Evolutionary conservation across 2,797 vertebrate genomes (phyloP), one percentile per base, ranked within the genome.

Genomic region (Bucorvus abyssinicus): DNA sequence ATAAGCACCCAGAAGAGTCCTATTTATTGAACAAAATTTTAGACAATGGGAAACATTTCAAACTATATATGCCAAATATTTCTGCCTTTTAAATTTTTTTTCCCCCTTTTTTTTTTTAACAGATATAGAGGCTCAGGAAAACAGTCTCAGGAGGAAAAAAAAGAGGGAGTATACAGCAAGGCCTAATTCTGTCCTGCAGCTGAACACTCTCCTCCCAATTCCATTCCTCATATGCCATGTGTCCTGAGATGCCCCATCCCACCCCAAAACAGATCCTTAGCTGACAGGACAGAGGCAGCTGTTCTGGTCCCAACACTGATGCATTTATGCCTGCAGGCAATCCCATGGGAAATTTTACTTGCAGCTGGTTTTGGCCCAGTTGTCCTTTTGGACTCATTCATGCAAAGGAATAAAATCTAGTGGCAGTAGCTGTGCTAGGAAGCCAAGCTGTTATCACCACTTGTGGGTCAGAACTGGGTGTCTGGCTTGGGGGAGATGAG

Each of bases 251-350:
- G 44, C 59, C 55, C 55, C 77, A 86, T 73, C 40, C 77, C 70
- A 63, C 44, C 34, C 84, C 77, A 50, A 40, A 94, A 7, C 45
- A 81, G n/a, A 78, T 65, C 50, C 50, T 88, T 42, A 86, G 56
- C 69, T 56, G 78, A 64, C 34, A 86, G 77, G 49, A 93, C 67
- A 92, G 74, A 71, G 53, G 61, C 89, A 95, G 84, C 89, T 95
- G 89, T 67, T 89, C 47, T 88, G 40, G 12, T 84, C 21, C 77
- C 69, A 60, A 1, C 44, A 49, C 27, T 34, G 67, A 47, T 78
- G 65, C 50, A 47, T 74, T 89, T 73, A 55, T 47, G 55, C 63
- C 84, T 65, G 12, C 61, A 76, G 83, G 55, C 26, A 88, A 36
- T 8, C 74, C 74, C 61, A 16, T 40, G 42, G 63, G 86, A 94